Evolutionary conservation across 2,888 invertebrate species (phyloP).

Genomic region (Morpho helenor): DNA sequence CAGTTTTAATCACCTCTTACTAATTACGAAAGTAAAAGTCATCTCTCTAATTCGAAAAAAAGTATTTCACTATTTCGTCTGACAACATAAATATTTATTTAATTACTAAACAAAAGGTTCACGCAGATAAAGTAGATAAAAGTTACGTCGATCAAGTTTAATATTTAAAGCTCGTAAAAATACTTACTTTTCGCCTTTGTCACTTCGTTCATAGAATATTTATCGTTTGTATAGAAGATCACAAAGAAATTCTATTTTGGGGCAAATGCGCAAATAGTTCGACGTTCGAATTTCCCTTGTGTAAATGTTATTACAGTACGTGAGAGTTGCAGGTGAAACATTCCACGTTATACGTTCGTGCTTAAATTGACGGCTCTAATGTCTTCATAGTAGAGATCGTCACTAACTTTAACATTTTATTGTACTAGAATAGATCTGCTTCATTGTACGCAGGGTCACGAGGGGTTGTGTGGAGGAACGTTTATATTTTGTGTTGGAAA

Average conservation of each 20-base stretch:
- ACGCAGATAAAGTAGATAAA: too few species aligned
- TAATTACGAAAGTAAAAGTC: too few species aligned
- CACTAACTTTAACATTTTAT: background rate
- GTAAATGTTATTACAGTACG: conserved; percentile 71
- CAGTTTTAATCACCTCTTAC: too few species aligned
- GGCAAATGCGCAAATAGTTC: conserved; percentile 72
- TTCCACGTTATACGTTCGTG: conserved; percentile 51
- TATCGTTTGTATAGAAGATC: conserved; percentile 55
- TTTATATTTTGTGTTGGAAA: too few species aligned
- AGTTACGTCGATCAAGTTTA: conserved; percentile 22
- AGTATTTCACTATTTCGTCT: too few species aligned
- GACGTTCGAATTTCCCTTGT: conserved; percentile 75
- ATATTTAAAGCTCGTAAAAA: conserved; percentile 47
- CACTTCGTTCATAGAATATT: conserved; percentile 68
- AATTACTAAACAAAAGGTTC: too few species aligned
- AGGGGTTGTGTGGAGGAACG: too few species aligned
- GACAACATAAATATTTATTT: too few species aligned
- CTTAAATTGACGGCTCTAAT: conserved; percentile 17
- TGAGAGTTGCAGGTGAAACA: conserved; percentile 65
- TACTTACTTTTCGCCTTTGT: conserved; percentile 55
- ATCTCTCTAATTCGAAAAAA: too few species aligned
- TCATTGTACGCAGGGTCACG: background rate
- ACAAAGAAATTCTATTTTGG: conserved; percentile 74
- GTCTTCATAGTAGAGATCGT: conserved; percentile 24
- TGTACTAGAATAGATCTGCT: conserved; percentile 24